Evolutionary conservation across 2,888 invertebrate species (phyloP).

Genomic region (Aproaerema taeniolella): DNA sequence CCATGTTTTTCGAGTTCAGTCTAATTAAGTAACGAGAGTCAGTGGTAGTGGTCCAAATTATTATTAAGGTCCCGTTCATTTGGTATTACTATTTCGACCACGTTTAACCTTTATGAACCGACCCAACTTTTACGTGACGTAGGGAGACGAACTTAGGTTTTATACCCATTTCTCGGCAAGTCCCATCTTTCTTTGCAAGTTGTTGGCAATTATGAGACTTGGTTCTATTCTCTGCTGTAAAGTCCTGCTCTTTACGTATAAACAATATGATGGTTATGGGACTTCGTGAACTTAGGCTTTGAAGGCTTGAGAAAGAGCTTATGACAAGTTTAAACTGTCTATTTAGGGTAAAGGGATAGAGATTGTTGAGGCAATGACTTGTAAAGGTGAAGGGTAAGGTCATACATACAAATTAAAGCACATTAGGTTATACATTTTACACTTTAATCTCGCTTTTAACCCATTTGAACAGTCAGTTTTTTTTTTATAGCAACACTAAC

Average conservation of each 20-base stretch:
- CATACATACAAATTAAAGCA: slow-evolving; percentile 4
- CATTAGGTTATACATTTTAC: too few species aligned
- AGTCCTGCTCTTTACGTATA: too few species aligned
- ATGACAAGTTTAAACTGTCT: slow-evolving; percentile 3
- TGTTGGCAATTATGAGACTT: too few species aligned
- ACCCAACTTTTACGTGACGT: slow-evolving; percentile 13
- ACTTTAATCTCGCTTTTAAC: too few species aligned
- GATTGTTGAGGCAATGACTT: too few species aligned
- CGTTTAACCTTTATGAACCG: slow-evolving; percentile 15
- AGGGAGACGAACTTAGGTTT: slow-evolving; percentile 1
- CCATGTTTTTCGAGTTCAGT: too few species aligned
- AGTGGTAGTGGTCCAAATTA: slow-evolving; percentile 11
- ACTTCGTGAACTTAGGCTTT: slow-evolving; percentile 3
- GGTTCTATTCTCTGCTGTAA: too few species aligned
- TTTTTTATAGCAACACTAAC: too few species aligned
- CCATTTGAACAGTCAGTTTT: too few species aligned
- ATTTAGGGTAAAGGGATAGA: slow-evolving; percentile 9
- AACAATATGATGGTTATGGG: background rate
- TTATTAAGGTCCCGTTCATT: slow-evolving; percentile 10
- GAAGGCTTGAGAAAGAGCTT: background rate
- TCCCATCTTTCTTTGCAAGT: too few species aligned
- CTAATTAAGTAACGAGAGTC: too few species aligned
- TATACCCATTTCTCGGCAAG: too few species aligned
- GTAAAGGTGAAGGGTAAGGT: slow-evolving; percentile 5
- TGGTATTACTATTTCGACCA: slow-evolving; percentile 15